These are phyloP conservation scores for Urophycis tenuis DNA, from an alignment of 2,797 vertebrate genomes.

Conservation along the genomic window DNA sequence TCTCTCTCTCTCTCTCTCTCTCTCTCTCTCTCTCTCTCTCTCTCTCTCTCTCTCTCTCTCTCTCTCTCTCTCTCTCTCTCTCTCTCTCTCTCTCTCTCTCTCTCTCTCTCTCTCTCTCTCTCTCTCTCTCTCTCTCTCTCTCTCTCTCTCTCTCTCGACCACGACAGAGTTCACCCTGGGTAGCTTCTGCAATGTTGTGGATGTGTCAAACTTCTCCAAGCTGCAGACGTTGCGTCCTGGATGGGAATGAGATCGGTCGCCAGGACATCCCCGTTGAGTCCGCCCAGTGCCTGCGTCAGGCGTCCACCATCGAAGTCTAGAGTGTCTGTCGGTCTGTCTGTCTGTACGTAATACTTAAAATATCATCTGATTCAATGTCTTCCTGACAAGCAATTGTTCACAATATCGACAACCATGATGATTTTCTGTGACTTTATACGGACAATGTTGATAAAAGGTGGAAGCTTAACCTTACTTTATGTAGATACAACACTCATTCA, in stretches of 20 bases:
- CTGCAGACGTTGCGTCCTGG: constrained; percentile 85
- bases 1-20: neutral
- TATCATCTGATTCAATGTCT: neutral
- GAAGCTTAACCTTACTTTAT: neutral
- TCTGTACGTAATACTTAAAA: neutral
- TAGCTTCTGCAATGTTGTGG: constrained; percentile 86
- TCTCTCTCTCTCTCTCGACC: neutral
- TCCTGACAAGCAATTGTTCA: too few species aligned
- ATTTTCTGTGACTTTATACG: neutral
- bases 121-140: neutral
- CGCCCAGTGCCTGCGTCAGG: constrained; percentile 79
- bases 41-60: too few species aligned
- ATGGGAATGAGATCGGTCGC: constrained; percentile 82
- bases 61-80: neutral
- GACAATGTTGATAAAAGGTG: neutral
- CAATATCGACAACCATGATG: neutral
- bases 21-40: neutral
- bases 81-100: constrained; percentile 12
- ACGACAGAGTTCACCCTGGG: constrained; percentile 85
- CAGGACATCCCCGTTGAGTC: constrained; percentile 80
- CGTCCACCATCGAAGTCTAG: constrained; percentile 80
- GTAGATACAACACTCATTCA: neutral
- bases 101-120: neutral
- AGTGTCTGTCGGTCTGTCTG: constrained; percentile 16
- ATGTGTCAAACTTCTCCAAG: constrained; percentile 87